Base-by-base conservation (phyloP, 2,113 vertebrate genomes). In the Hyla sarda region DNA sequence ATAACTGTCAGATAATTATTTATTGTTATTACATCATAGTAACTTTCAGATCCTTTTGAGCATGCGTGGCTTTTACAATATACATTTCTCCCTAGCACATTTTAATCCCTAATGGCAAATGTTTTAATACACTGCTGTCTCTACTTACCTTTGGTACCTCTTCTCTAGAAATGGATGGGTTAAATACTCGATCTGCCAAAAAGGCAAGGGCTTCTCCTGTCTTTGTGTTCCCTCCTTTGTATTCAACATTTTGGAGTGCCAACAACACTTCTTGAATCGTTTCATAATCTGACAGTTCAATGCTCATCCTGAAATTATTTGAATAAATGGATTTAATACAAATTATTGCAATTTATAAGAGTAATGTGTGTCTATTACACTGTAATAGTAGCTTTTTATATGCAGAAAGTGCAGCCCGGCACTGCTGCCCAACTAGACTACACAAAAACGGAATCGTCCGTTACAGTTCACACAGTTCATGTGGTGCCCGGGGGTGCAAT, bases 201-300 rank as follows among this genome's bases (percentile, higher is more conserved):
- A 95, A 97, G 0, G 72, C 89, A 69, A 97, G 92, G 30, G 95
- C 96, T 34, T 91, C 89, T 0, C 95, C 95, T 0, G 84, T 95
- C 32, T 88, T 93, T 77, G 94, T 93, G 90, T 88, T 90, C 48
- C 95, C 90, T 0, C 96, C 94, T 34, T 93, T 87, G 30, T 90
- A 92, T 2, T 89, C 91, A 41, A 97, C 90, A 34, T 92, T 92
- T 88, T 91, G 92, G 84, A 96, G 56, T 2, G 94, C 94, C 69
- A 89, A 89, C 83, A 96, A 89, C 34, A 90, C 91, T 60, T 95
- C 95, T n/a, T 92, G 82, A 0, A 92, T 23, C 25, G 92, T 93
- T 85, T 82, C 87, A 0, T 94, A 95, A 90, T 97, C 96, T 0
- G 94, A 94, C 92, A 97, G 89, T 81, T 95, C 96, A 1, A 96